Conservation (phyloP, 1,140 invertebrate species). For the Drosophila mojavensis region DNA sequence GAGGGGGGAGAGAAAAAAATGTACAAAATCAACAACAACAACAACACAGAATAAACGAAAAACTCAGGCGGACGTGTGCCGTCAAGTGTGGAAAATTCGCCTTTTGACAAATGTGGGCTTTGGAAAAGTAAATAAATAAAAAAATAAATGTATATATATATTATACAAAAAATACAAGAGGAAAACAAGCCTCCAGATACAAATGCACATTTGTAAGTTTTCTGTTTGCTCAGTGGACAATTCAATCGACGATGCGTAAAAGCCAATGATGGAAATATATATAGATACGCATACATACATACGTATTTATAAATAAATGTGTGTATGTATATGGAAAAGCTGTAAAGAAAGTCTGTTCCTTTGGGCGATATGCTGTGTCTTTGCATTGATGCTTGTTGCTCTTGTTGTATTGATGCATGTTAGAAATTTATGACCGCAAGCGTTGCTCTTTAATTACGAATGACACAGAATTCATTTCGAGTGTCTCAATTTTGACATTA, state of each 20-base stretch:
- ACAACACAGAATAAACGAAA: not conserved
- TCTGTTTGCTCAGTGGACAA: constrained; percentile 71
- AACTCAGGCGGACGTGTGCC: constrained; percentile 58
- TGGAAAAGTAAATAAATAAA: constrained; percentile 17
- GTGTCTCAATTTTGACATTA: constrained; percentile 83
- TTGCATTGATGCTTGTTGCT: not conserved
- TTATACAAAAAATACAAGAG: constrained; percentile 5
- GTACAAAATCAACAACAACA: not conserved
- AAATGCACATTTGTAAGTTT: constrained; percentile 72
- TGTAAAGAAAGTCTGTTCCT: constrained; percentile 54
- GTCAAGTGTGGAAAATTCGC: constrained; percentile 80
- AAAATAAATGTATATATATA: not conserved
- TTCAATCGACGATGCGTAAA: constrained; percentile 69
- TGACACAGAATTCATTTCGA: constrained; percentile 78
- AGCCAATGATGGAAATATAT: constrained; percentile 21
- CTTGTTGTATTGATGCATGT: constrained; percentile 31
- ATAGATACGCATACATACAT: not conserved
- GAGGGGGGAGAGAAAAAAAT: not conserved
- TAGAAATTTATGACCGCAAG: constrained; percentile 79
- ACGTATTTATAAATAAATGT: constrained; percentile 14
- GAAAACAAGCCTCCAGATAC: constrained; percentile 40
- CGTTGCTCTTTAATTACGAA: constrained; percentile 78
- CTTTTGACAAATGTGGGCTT: constrained; percentile 76
- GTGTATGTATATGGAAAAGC: not conserved
- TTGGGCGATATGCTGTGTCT: constrained; percentile 14